Conservation (phyloP, 2,113 vertebrate genomes). For the Sylvia atricapilla region DNA sequence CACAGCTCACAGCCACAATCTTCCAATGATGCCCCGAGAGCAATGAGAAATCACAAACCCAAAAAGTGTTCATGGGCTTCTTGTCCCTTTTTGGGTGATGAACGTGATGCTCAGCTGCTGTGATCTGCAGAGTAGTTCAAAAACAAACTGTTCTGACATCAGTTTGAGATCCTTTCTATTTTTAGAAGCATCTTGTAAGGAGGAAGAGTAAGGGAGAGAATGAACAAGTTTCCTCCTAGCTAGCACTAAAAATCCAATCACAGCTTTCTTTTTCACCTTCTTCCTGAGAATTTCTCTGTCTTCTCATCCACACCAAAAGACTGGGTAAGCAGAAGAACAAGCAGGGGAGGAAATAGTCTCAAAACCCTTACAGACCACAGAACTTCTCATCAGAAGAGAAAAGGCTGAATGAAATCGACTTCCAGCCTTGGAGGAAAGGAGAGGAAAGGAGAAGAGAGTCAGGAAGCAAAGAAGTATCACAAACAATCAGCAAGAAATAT, state of each 20-base stretch:
- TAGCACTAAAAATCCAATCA: neutral
- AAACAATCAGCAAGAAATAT: neutral
- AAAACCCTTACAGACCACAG: neutral
- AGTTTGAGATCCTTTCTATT: neutral
- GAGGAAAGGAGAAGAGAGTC: neutral
- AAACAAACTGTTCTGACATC: neutral
- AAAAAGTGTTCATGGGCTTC: fast-evolving
- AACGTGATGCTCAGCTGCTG: neutral
- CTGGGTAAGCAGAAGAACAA: neutral
- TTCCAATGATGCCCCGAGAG: neutral
- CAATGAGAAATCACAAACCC: neutral
- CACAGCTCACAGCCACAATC: neutral
- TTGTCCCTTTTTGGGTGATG: neutral
- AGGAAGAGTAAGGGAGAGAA: neutral
- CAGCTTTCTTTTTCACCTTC: neutral
- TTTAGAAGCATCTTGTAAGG: neutral
- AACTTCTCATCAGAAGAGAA: neutral
- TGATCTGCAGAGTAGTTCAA: neutral
- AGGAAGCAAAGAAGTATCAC: neutral
- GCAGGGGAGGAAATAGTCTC: neutral
- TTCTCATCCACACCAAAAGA: neutral
- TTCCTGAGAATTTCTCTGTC: neutral
- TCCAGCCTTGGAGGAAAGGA: neutral
- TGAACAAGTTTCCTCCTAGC: neutral
- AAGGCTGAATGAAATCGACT: neutral